Evolutionary conservation across 2,113 vertebrate species (phyloP), one percentile per base, ranked within the genome.

Genomic region (Dipodomys stephensi): DNA sequence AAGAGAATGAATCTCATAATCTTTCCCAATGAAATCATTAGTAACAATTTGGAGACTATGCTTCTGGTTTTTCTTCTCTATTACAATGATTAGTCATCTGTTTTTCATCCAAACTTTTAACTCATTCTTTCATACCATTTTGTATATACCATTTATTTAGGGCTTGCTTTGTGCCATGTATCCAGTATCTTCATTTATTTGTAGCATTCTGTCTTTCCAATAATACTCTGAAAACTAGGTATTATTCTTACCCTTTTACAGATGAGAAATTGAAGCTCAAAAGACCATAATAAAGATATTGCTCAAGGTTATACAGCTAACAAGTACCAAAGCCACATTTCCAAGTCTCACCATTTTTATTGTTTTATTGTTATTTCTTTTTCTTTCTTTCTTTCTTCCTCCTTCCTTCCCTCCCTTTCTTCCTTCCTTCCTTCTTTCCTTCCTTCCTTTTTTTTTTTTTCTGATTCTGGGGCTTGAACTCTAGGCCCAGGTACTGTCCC

Each of bases 221-320:
- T 80, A 92, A 32, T 62, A 39, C 71, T 10, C 62, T 72, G 44
- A 81, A n/a, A n/a, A 65, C 46, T 81, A 71, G 27, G 11, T 86
- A 87, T 80, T 74, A 86, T 44, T 71, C 23, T 91, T 80, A 80
- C 46, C 35, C 44, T 88, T 80, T 80, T 88, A 74, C 27, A 88
- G 11, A 62, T 60, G 60, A 93, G n/a, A 78, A 67, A 79, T 28
- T 90, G 74, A 93, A 90, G 53, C 46, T 60, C 53, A 88, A 49
- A 12, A 49, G 49, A 49, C 49, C 49, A 11, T 32, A 83, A 25
- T 81, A 85, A 71, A 28, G 4, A 22, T 72, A 67, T 79, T 74
- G 35, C 49, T 92, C 28, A 88, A 92, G 64, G 64, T 92, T 86
- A 71, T 69, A 35, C 23, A 88, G 71, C 69, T 82, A 69, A 46